Evolutionary conservation across 2,113 vertebrate genomes (phyloP), one percentile per base, ranked within the genome.

Genomic region (Catharus minimus): DNA sequence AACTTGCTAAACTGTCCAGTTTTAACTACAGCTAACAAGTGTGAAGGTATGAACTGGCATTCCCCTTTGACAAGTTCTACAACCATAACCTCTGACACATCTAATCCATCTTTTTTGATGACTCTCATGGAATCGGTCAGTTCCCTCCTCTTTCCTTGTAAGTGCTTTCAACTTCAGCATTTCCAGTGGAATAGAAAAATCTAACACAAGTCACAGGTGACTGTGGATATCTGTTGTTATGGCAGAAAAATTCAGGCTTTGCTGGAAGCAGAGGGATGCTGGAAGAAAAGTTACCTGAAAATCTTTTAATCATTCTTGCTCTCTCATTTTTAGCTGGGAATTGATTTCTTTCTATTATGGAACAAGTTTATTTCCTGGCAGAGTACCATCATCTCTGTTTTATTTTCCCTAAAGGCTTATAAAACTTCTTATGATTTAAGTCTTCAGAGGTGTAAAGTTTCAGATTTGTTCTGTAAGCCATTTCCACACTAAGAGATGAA

Each of bases 341-440:
- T 66, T 21, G 16, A 15, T 30, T 14, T 67, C 10, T 60, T 74
- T 67, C 49, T 62, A 28, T 23, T 5, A 21, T 12, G 6, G 56
- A 57, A 67, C 67, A 47, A 77, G 73, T 58, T 79, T 92, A 15
- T 43, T 93, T 90, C 46, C 56, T 79, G 43, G 96, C 94, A 50
- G 56, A 96, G 41, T 15, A 82, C 97, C 95, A 97, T 64, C 56
- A 53, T 32, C 47, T 26, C n/a, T 67, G 58, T 38, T 95, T 57
- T 82, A 93, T 67, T 43, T 85, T 76, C 39, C 93, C 52, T 17
- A 74, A 89, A 23, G 90, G 72, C 57, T 86, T 96, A 64, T 86
- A 97, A 86, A 98, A 82, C 41, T 97, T 96, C 52, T 62, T 81
- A 57, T 91, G 95, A 56, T 98, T 97, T 57, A 98, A 93, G 82